A percentile compares a stretch with the other conserved stretches of the same genome.
Conservation (phyloP, 2,113 vertebrate species). For the Zosterops hypoxanthus region DNA sequence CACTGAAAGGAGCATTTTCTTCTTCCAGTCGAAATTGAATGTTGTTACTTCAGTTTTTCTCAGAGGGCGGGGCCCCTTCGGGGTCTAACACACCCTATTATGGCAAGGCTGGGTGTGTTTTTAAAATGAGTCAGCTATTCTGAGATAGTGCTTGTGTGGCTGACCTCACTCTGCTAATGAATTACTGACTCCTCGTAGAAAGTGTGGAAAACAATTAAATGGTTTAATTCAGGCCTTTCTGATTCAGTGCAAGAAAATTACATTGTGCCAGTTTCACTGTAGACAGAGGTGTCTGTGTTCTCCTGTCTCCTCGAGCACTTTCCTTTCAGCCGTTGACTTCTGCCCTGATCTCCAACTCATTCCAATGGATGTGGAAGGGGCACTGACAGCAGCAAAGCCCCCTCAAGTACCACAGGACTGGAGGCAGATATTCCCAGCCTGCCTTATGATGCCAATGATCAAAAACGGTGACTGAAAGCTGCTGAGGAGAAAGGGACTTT, state of each 20-base stretch:
- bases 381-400: neutral
- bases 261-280: neutral
- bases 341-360: neutral
- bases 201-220: neutral
- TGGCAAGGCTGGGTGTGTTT: neutral
- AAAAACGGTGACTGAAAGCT: neutral
- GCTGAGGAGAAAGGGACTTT: neutral
- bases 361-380: rapidly evolving
- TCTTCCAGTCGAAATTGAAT: neutral
- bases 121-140: constrained; percentile 22
- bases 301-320: neutral
- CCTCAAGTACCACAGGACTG: neutral
- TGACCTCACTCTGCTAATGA: constrained; percentile 3
- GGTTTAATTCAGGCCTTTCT: neutral
- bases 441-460: rapidly evolving
- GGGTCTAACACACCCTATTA: neutral
- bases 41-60: neutral
- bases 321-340: neutral
- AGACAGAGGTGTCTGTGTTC: neutral
- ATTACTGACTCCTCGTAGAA: neutral
- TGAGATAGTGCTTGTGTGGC: neutral
- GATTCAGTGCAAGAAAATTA: neutral
- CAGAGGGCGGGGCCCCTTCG: neutral
- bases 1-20: neutral
- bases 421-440: neutral